Conservation (phyloP, 2,113 vertebrate genomes). For the Archilochus colubris region DNA sequence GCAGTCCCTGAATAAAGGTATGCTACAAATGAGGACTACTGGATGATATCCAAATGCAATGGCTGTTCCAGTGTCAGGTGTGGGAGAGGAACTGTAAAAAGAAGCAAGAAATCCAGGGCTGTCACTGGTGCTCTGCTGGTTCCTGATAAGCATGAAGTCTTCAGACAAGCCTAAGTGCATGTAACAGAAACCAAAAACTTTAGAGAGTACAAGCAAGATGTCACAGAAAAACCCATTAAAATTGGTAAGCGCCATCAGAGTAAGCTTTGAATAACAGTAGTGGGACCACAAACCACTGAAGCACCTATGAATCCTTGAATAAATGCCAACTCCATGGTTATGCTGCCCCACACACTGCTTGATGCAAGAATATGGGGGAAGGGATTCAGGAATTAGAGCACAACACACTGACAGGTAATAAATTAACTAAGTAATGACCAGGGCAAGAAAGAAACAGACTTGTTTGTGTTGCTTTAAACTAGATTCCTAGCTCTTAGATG, state of each 20-base stretch:
- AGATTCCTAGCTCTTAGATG: background rate
- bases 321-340: background rate
- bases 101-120: background rate
- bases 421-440: background rate
- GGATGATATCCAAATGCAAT: background rate
- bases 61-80: background rate
- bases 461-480: background rate
- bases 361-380: background rate
- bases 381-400: background rate
- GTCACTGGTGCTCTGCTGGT: background rate
- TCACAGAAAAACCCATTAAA: background rate
- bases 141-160: background rate
- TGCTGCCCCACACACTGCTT: rapidly evolving
- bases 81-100: background rate
- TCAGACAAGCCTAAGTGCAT: background rate
- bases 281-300: background rate
- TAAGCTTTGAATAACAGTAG: background rate
- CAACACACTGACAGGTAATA: background rate
- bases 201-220: rapidly evolving
- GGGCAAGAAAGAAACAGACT: background rate
- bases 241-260: background rate
- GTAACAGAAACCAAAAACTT: background rate
- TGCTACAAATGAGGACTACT: background rate
- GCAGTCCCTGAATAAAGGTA: background rate
- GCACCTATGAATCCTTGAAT: background rate